These are phyloP conservation scores for Dicyrtomina minuta DNA, from an alignment of 2,888 invertebrate species.

Conservation along the genomic window DNA sequence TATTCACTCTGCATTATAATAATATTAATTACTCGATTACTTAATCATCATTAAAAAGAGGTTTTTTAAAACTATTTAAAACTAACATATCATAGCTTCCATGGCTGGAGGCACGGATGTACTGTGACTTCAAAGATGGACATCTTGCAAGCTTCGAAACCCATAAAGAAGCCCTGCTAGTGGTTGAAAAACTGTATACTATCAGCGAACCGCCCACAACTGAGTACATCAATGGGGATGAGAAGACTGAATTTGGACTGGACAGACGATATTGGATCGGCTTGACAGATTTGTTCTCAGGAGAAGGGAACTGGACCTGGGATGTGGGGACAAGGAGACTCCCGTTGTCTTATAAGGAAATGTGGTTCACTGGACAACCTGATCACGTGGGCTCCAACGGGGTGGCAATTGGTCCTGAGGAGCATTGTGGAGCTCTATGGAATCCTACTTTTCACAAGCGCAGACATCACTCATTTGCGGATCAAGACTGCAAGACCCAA, in stretches of 20 bases:
- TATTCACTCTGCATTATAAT: not conserved
- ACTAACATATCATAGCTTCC: too few species aligned
- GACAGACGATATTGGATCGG: constrained; percentile 41
- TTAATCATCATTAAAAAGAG: not conserved
- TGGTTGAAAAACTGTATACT: not conserved
- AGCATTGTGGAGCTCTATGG: constrained; percentile 37
- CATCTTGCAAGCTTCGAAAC: not conserved
- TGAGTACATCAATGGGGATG: not conserved
- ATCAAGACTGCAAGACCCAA: constrained; percentile 17
- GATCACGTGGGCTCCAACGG: constrained; percentile 18
- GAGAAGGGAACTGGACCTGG: constrained; percentile 26
- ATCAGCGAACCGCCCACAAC: not conserved
- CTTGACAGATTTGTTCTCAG: constrained; percentile 27
- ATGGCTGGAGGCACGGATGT: constrained; percentile 5
- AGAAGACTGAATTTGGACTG: constrained; percentile 35
- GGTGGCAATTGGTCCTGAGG: constrained; percentile 9
- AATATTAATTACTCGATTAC: not conserved
- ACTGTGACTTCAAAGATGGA: not conserved
- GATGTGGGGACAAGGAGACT: not conserved
- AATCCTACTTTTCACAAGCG: constrained; percentile 25
- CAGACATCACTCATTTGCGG: constrained; percentile 28
- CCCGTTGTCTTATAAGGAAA: not conserved
- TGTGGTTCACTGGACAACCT: constrained; percentile 33
- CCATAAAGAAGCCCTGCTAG: not conserved
- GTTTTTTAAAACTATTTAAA: not conserved